Evolutionary conservation across 2,113 vertebrate species (phyloP).

Genomic region (Spea bombifrons): DNA sequence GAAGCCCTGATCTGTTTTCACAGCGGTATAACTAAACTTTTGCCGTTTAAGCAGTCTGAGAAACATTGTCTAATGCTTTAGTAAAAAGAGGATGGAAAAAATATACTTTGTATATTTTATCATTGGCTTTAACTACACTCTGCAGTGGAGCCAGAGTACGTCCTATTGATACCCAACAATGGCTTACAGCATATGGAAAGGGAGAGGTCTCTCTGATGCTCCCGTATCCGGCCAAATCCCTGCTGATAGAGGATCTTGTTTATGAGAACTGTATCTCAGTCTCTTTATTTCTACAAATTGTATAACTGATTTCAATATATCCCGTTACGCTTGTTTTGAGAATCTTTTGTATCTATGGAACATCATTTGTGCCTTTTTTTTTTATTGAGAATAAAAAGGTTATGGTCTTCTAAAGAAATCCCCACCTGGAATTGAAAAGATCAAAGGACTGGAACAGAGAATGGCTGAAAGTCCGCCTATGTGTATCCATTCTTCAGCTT

Average conservation of each 20-base stretch:
- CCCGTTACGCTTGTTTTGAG: conserved; percentile 28
- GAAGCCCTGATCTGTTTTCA: conserved; percentile 38
- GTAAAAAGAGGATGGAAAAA: conserved; percentile 38
- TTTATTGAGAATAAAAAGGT: conserved; percentile 23
- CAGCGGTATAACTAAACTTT: conserved; percentile 25
- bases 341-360: conserved; percentile 28
- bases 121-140: conserved; percentile 4
- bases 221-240: neutral
- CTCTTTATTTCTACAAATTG: conserved; percentile 43
- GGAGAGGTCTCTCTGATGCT: neutral
- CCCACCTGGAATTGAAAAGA: conserved; percentile 44
- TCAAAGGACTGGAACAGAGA: conserved; percentile 32
- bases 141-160: conserved; percentile 6
- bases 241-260: conserved; percentile 25
- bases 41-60: conserved; percentile 31
- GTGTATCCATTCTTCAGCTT: conserved; percentile 42
- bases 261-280: conserved; percentile 22
- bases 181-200: conserved; percentile 13
- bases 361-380: conserved; percentile 36
- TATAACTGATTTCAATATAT: conserved; percentile 18
- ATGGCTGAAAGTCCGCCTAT: conserved; percentile 35
- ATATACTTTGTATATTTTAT: conserved; percentile 46
- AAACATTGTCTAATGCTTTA: conserved; percentile 41
- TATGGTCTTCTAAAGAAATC: conserved; percentile 35
- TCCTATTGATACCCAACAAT: conserved; percentile 22